Conservation (phyloP, 2,113 vertebrate genomes). For the Salminus brasiliensis region DNA sequence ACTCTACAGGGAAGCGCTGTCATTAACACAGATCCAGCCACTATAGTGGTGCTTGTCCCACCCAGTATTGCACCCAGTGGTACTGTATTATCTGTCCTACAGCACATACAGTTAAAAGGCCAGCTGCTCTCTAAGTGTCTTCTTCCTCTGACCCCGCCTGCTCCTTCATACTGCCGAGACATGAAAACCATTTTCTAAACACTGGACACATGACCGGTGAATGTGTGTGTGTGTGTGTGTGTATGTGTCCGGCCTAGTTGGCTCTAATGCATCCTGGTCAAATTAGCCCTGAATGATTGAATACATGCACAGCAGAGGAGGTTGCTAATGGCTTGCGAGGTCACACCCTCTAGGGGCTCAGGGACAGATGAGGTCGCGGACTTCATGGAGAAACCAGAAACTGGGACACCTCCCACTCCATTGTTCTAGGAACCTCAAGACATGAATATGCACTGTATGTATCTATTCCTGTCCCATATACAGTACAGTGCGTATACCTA, state of each 20-base stretch:
- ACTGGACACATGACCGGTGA: not conserved
- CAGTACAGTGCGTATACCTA: too few relatives aligned
- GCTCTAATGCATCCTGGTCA: slow-evolving; percentile 29
- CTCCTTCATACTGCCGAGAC: not conserved
- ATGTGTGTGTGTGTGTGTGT: not conserved
- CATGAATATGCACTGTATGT: not conserved
- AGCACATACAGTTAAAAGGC: not conserved
- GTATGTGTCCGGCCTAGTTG: not conserved
- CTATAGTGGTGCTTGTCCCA: not conserved
- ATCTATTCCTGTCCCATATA: not conserved
- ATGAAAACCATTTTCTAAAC: not conserved
- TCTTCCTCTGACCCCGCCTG: slow-evolving; percentile 1
- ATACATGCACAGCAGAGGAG: slow-evolving; percentile 24
- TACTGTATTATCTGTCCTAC: not conserved
- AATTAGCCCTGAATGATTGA: slow-evolving; percentile 47
- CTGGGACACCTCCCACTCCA: not conserved
- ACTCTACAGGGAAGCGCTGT: not conserved
- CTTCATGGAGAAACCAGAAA: not conserved
- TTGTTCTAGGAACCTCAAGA: not conserved
- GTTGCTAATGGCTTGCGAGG: slow-evolving; percentile 12
- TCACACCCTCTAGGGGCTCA: not conserved
- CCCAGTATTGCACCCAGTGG: not conserved
- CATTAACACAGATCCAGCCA: not conserved
- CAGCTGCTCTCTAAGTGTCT: not conserved
- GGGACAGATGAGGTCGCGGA: not conserved